Evolutionary conservation across 1,140 invertebrate genomes (phyloP).

Genomic region (Mesaphorura yosii): DNA sequence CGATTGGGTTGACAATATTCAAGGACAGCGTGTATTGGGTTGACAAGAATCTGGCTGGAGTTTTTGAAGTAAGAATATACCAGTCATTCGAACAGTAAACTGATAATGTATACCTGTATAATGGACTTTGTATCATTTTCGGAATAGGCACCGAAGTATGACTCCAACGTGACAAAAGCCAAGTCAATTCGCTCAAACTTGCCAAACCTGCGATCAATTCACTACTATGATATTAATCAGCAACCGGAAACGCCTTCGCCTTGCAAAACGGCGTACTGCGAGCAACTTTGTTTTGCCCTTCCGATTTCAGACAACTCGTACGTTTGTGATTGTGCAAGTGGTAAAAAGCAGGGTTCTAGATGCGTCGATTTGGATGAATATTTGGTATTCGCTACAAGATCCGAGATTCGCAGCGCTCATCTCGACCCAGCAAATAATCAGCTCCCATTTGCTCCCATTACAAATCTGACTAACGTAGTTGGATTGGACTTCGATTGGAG

Average conservation of each 20-base stretch:
- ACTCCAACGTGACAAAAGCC: constrained; percentile 16
- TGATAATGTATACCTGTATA: background rate
- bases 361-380: constrained; percentile 78
- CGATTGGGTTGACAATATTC: constrained; percentile 83
- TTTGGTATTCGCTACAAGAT: constrained; percentile 78
- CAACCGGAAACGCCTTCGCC: constrained; percentile 74
- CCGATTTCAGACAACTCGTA: constrained; percentile 45
- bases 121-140: background rate
- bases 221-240: constrained; percentile 74
- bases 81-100: background rate
- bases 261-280: constrained; percentile 63
- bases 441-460: constrained; percentile 69
- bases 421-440: constrained; percentile 67
- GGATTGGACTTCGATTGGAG: constrained; percentile 90
- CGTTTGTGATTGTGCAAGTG: constrained; percentile 82
- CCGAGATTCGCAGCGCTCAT: constrained; percentile 75
- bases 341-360: constrained; percentile 50
- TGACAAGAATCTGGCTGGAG: constrained; percentile 77
- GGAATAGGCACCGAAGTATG: background rate
- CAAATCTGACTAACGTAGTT: constrained; percentile 88
- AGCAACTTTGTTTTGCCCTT: constrained; percentile 90
- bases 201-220: constrained; percentile 71
- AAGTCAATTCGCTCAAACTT: constrained; percentile 60
- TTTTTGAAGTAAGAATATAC: constrained; percentile 49
- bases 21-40: constrained; percentile 81